These are phyloP conservation scores for Pituophis catenifer DNA, from an alignment of 2,113 vertebrate genomes.

Conservation along the genomic window DNA sequence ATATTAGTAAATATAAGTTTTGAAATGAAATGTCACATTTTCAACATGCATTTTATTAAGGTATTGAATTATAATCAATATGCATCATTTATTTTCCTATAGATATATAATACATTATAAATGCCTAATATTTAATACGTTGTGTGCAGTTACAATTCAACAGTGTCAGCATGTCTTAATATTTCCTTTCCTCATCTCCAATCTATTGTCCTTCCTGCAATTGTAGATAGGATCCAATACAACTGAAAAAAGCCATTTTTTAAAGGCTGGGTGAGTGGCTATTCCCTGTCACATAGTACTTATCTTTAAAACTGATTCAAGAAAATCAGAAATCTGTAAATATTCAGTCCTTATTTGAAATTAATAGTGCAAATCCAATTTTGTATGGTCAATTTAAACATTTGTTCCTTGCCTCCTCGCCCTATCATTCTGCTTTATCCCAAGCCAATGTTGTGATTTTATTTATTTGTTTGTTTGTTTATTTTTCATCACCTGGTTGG, in stretches of 20 bases:
- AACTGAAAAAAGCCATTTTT: not conserved
- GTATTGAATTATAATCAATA: not conserved
- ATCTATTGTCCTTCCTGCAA: not conserved
- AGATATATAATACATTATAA: not conserved
- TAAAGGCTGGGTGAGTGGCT: not conserved
- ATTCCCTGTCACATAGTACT: not conserved
- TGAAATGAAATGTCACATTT: not conserved
- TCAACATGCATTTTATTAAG: not conserved
- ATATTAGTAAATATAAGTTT: not conserved
- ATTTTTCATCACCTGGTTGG: not conserved
- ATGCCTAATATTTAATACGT: not conserved
- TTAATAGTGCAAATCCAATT: not conserved
- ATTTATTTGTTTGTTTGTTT: constrained; percentile 4
- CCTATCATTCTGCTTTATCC: not conserved
- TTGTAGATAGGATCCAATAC: not conserved
- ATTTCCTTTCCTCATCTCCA: not conserved
- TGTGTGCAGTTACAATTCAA: not conserved
- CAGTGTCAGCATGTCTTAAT: not conserved
- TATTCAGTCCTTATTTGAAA: not conserved
- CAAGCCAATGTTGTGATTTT: constrained; percentile 39
- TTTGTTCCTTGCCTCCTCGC: not conserved
- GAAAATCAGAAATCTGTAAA: not conserved
- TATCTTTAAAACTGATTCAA: not conserved
- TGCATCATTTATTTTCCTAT: not conserved
- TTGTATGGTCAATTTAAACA: not conserved